These are phyloP conservation scores for Thalpophila matura DNA, from an alignment of 2,888 invertebrate genomes.

Conservation along the genomic window DNA sequence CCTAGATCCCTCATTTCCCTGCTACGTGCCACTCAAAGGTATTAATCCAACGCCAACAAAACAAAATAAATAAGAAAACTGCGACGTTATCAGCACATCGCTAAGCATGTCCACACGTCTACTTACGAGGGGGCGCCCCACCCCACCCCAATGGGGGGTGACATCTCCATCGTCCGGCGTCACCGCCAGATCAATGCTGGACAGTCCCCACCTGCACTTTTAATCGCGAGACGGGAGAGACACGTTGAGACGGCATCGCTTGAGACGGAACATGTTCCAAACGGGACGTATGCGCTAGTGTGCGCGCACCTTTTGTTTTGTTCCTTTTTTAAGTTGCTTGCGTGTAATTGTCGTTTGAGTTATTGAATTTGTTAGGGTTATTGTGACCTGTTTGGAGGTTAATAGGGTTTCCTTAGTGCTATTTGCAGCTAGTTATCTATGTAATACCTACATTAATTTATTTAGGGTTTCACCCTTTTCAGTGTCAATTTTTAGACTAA, in stretches of 20 bases:
- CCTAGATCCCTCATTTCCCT: conserved; percentile 39
- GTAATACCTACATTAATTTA: background rate
- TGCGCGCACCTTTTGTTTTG: conserved; percentile 66
- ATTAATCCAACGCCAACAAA: conserved; percentile 57
- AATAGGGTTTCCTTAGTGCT: background rate
- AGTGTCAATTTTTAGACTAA: background rate
- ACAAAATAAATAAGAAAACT: conserved; percentile 72
- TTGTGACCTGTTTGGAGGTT: background rate
- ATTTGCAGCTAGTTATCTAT: background rate
- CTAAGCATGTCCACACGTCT: conserved; percentile 85
- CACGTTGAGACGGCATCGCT: conserved; percentile 54
- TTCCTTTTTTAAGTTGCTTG: conserved; percentile 38
- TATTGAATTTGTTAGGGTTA: conserved; percentile 34
- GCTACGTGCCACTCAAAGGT: conserved; percentile 49
- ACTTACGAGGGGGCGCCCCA: conserved; percentile 67
- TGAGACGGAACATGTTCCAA: conserved; percentile 54
- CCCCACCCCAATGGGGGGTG: conserved; percentile 52
- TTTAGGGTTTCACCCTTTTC: background rate
- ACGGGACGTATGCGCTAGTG: conserved; percentile 56
- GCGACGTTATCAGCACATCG: conserved; percentile 84
- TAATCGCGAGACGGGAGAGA: conserved; percentile 77
- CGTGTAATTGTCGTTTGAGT: conserved; percentile 51
- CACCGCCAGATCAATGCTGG: conserved; percentile 89
- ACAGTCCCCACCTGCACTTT: conserved; percentile 89
- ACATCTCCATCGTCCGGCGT: conserved; percentile 84